These are phyloP conservation scores for Rhadina sibilatrix DNA, from an alignment of 2,113 vertebrate species.

Conservation along the genomic window DNA sequence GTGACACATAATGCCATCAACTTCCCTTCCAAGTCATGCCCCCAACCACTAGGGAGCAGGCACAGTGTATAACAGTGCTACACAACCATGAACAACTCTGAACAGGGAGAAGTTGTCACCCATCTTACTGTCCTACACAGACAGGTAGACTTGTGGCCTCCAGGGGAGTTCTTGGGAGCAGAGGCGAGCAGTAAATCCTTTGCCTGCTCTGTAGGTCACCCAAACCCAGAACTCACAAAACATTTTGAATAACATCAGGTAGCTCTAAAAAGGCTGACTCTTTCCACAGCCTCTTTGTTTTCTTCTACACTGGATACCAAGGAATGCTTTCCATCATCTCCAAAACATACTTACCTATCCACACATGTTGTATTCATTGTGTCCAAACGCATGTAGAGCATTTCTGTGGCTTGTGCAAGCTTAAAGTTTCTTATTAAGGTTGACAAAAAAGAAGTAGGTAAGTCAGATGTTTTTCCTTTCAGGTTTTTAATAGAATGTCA, in stretches of 20 bases:
- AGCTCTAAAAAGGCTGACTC: neutral
- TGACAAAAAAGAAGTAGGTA: neutral
- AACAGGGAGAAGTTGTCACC: accelerated
- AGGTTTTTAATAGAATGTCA: neutral
- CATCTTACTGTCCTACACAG: neutral
- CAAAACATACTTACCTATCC: conserved; percentile 80
- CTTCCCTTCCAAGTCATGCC: neutral
- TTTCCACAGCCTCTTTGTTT: neutral
- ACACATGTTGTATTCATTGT: conserved; percentile 95
- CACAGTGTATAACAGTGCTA: neutral
- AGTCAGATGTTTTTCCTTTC: neutral
- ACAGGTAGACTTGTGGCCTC: neutral
- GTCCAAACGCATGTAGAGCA: conserved; percentile 97
- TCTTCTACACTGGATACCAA: neutral
- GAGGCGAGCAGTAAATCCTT: neutral
- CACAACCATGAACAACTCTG: accelerated
- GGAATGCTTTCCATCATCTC: neutral
- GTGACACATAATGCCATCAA: accelerated
- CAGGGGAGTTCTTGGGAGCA: accelerated
- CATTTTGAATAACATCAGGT: neutral
- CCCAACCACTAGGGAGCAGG: neutral
- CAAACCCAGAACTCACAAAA: neutral
- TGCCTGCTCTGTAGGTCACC: neutral
- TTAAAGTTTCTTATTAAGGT: conserved; percentile 78
- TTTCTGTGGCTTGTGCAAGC: conserved; percentile 97